Percentiles rank a stretch among this genome's conserved stretches.
Conservation (phyloP, 1,140 invertebrate genomes). For the Whitmania pigra region DNA sequence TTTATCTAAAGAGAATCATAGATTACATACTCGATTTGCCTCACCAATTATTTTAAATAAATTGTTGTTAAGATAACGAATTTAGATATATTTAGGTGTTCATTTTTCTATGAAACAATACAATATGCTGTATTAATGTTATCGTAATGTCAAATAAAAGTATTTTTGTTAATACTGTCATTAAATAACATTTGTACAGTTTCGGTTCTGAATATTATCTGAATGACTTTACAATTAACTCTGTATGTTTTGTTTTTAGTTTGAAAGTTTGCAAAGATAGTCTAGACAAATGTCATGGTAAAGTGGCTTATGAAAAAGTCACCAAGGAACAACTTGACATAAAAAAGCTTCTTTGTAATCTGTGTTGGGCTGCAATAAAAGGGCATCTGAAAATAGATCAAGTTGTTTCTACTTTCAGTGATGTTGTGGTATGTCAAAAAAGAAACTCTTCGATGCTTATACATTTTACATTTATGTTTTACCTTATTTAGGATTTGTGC, state of each 20-base stretch:
- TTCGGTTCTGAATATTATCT: too few relatives aligned
- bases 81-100: too few relatives aligned
- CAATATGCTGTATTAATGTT: too few relatives aligned
- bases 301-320: constrained; percentile 2
- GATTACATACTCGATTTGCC: too few relatives aligned
- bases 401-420: constrained; percentile 31
- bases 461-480: neutral
- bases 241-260: neutral
- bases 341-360: constrained; percentile 35
- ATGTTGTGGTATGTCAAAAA: constrained; percentile 31
- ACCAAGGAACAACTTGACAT: constrained; percentile 26
- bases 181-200: too few relatives aligned
- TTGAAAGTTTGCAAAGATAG: neutral
- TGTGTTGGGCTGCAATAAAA: constrained; percentile 34
- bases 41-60: too few relatives aligned
- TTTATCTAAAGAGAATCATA: too few relatives aligned
- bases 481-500: constrained; percentile 30
- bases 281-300: neutral
- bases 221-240: too few relatives aligned
- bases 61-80: too few relatives aligned
- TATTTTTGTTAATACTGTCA: too few relatives aligned
- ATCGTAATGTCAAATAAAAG: too few relatives aligned
- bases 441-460: constrained; percentile 21
- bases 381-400: constrained; percentile 36
- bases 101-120: too few relatives aligned